phyloP scores from a whole-genome alignment of 1,140 invertebrate genomes.

The Diabrotica undecimpunctata region DNA sequence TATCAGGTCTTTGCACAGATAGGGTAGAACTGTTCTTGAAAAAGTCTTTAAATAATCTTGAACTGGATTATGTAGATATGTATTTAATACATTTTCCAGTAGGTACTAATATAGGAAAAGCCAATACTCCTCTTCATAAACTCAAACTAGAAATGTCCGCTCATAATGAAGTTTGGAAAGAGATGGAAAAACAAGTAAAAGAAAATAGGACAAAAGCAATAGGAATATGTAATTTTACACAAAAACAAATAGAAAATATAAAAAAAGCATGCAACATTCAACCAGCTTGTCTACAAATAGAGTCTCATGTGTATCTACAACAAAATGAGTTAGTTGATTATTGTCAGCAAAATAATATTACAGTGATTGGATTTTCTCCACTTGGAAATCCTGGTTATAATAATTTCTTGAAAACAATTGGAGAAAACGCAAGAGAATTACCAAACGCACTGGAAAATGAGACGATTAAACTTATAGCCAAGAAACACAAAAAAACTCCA shows the following conservation, averaged over 20 bases:
- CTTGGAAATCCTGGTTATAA: slow-evolving; percentile 66
- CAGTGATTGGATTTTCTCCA: slow-evolving; percentile 77
- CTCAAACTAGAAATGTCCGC: slow-evolving; percentile 45
- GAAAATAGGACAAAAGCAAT: slow-evolving; percentile 62
- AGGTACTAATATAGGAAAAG: slow-evolving; percentile 50
- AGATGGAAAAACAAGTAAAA: slow-evolving; percentile 69
- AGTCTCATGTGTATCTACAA: slow-evolving; percentile 78
- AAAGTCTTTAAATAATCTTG: slow-evolving; percentile 65
- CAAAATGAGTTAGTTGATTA: slow-evolving; percentile 70
- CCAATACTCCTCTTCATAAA: slow-evolving; percentile 38
- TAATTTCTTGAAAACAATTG: slow-evolving; percentile 46
- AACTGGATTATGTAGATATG: slow-evolving; percentile 76
- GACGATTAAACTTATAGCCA: slow-evolving; percentile 64
- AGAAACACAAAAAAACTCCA: slow-evolving; percentile 63
- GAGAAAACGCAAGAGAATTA: slow-evolving; percentile 49
- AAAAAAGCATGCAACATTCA: slow-evolving; percentile 61
- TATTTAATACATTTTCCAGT: slow-evolving; percentile 80
- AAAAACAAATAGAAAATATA: slow-evolving; percentile 62
- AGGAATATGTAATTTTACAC: slow-evolving; percentile 75
- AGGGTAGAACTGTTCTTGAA: slow-evolving; percentile 51
- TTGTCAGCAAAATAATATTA: slow-evolving; percentile 66
- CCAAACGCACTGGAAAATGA: slow-evolving; percentile 68
- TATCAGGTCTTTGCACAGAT: slow-evolving; percentile 51
- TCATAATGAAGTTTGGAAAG: slow-evolving; percentile 69
- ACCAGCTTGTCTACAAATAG: slow-evolving; percentile 71